Evolutionary conservation across 2,888 invertebrate genomes (phyloP), one percentile per base, ranked within the genome.

Genomic region (Nebria brevicollis): DNA sequence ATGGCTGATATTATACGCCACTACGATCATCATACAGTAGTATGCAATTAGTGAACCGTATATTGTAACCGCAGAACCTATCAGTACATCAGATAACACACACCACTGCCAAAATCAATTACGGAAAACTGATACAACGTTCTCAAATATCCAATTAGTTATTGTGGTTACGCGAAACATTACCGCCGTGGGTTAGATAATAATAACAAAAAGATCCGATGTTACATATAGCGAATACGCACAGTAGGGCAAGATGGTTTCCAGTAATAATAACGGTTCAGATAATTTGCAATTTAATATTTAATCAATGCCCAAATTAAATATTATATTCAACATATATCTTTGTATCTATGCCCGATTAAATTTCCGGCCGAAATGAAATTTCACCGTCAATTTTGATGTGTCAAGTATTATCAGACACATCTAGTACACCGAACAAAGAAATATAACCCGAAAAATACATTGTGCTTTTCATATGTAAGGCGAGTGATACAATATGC

Each of bases 61-160:
- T 54, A 68, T 41, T 80, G 80, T 64, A 80, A 80, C 80, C 75
- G 73, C 79, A 79, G 68, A 66, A 74, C 68, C 74, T 79, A 79
- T 79, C 79, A 74, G 75, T 74, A 79, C 79, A 79, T 68, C 74
- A 79, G 79, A 79, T 79, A 79, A 79, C 79, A 79, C 66, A 74
- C 66, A 66, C 43, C 75, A 66, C 41, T 54, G 26, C 79, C 54
- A 65, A 79, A 79, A 79, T 79, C 79, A 79, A 79, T 79, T 74
- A 79, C 73, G 66, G 74, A 80, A 54, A 80, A 80, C 80, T 75
- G 80, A 81, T 81, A 76, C 80, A 75, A 76, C 76, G 72, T 75
- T 81, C 80, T 81, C 80, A 81, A 81, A 81, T 81, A 81, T 72
- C 80, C 80, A 81, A 81, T 81, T 81, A 81, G 80, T 43, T 25